Conservation (phyloP, 2,113 vertebrate species). For the Drymodes brunneopygia region DNA sequence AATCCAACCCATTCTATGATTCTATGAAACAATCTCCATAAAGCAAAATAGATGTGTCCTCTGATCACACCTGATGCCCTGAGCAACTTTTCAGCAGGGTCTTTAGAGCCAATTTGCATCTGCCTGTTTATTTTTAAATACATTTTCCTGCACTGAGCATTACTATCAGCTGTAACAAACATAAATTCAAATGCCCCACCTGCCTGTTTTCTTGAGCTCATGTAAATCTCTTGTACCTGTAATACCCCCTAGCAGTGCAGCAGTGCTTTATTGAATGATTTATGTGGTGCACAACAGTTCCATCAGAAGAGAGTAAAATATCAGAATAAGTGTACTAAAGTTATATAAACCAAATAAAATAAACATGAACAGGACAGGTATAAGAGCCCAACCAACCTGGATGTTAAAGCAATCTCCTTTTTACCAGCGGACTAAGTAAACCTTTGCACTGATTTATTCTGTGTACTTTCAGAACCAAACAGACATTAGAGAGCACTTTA, state of each 20-base stretch:
- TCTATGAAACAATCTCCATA: no score
- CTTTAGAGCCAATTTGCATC: neutral
- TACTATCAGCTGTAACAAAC: neutral
- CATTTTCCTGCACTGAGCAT: neutral
- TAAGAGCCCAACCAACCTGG: neutral
- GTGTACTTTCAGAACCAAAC: neutral
- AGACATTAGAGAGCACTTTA: neutral
- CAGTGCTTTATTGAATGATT: neutral
- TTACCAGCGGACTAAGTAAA: neutral
- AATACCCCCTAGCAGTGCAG: neutral
- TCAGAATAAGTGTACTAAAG: neutral
- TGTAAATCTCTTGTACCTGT: neutral
- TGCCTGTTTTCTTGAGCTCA: neutral
- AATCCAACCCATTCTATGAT: no score
- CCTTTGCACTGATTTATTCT: neutral
- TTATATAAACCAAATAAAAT: neutral
- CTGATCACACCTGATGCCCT: neutral
- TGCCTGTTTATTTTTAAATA: neutral
- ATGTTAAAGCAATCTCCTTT: neutral
- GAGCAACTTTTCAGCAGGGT: neutral
- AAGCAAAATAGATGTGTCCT: neutral
- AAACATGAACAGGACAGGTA: neutral
- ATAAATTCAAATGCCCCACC: neutral
- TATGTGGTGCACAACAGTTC: neutral
- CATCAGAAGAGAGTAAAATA: neutral